A percentile compares a stretch with the other conserved stretches of the same genome.
These are phyloP conservation scores for Pteropus rufus DNA, from an alignment of 2,797 vertebrate species.

Conservation along the genomic window DNA sequence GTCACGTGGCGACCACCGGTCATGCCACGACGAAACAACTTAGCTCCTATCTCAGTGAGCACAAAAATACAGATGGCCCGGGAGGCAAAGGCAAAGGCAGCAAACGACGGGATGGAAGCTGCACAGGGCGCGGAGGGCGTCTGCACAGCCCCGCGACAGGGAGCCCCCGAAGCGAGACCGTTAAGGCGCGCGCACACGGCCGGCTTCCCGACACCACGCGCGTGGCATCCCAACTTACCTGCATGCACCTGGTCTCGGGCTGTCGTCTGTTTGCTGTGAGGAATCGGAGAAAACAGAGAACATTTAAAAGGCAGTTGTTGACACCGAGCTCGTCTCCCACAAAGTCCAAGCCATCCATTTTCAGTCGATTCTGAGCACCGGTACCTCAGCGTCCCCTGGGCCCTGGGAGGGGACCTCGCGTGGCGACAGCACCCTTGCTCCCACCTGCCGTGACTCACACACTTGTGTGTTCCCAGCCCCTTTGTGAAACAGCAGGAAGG, in stretches of 20 bases:
- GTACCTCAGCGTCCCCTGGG: not conserved
- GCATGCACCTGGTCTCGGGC: accelerated
- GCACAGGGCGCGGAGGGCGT: not conserved
- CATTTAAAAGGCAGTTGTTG: accelerated
- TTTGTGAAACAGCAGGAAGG: too few relatives aligned
- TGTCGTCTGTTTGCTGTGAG: accelerated
- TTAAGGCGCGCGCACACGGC: too few relatives aligned
- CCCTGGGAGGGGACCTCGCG: not conserved
- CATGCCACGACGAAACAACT: accelerated
- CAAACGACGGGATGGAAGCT: not conserved
- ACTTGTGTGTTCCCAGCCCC: not conserved
- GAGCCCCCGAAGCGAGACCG: not conserved
- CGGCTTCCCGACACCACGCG: too few relatives aligned
- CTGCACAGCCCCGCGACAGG: too few relatives aligned
- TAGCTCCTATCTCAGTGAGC: not conserved
- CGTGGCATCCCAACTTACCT: not conserved
- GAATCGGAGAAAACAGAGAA: too few relatives aligned
- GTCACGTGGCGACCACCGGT: accelerated
- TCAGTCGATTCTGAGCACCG: not conserved
- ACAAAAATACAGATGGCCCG: not conserved
- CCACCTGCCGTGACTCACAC: not conserved
- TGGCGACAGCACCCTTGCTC: not conserved
- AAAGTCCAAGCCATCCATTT: not conserved
- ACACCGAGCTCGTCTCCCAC: not conserved
- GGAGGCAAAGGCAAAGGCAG: not conserved